phyloP scores from a whole-genome alignment of 2,888 invertebrate genomes.

The Ctenicera cuprea region DNA sequence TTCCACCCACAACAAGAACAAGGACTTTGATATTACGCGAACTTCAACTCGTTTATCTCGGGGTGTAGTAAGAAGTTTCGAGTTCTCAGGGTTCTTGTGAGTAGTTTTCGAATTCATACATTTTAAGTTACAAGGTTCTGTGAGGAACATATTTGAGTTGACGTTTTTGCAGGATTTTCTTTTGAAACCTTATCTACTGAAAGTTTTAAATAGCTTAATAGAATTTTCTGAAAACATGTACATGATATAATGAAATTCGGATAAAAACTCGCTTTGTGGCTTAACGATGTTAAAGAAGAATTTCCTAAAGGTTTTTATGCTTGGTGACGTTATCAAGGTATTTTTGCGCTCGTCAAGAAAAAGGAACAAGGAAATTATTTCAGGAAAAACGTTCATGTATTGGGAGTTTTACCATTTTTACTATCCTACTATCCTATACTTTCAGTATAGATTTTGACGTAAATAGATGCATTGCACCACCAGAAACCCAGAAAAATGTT shows the following conservation, averaged over 20 bases:
- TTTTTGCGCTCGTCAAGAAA: too few relatives aligned
- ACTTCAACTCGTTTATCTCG: constrained; percentile 19
- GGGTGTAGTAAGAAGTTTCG: constrained; percentile 30
- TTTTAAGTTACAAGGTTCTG: constrained; percentile 20
- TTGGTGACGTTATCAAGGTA: too few relatives aligned
- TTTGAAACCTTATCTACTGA: not conserved
- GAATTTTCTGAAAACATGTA: not conserved
- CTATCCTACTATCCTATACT: too few relatives aligned
- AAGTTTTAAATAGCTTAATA: not conserved
- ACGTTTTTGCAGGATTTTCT: constrained; percentile 4
- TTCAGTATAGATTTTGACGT: too few relatives aligned
- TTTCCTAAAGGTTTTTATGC: too few relatives aligned
- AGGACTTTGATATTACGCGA: constrained; percentile 34
- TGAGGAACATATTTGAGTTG: constrained; percentile 6
- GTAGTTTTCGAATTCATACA: constrained; percentile 17
- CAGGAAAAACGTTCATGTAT: too few relatives aligned
- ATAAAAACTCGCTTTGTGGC: not conserved
- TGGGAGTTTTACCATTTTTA: too few relatives aligned
- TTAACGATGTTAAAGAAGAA: not conserved
- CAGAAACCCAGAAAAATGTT: too few relatives aligned
- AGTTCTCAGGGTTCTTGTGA: constrained; percentile 23
- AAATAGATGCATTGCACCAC: too few relatives aligned
- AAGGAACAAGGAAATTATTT: too few relatives aligned
- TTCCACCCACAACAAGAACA: constrained; percentile 39
- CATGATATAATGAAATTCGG: not conserved